Percentiles rank a stretch among this genome's conserved stretches.
These are phyloP conservation scores for Nannoperca australis DNA, from an alignment of 2,797 vertebrate species.

Conservation along the genomic window DNA sequence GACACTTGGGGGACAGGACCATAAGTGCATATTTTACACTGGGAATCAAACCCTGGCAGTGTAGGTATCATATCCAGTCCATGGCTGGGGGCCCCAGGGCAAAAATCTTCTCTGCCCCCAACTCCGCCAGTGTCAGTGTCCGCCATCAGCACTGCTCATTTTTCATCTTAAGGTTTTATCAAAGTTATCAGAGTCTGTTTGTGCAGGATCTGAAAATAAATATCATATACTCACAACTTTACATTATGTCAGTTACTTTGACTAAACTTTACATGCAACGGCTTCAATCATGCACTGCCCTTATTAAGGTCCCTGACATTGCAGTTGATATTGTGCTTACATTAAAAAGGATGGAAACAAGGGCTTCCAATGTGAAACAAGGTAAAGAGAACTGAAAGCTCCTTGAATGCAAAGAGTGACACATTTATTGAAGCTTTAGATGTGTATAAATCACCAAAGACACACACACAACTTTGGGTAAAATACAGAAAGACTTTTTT, in stretches of 20 bases:
- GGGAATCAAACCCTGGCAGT: neutral
- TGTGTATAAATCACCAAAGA: neutral
- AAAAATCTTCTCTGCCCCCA: neutral
- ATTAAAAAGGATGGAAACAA: neutral
- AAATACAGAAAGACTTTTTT: neutral
- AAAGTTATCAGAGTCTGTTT: neutral
- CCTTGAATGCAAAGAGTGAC: neutral
- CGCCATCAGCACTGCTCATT: neutral
- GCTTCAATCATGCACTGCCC: neutral
- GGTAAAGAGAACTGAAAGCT: neutral
- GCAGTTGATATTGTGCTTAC: neutral
- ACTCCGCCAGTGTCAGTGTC: neutral
- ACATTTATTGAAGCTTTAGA: neutral
- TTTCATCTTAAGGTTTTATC: neutral
- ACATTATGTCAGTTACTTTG: neutral
- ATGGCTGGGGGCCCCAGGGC: constrained; percentile 6
- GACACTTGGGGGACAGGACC: too few species aligned
- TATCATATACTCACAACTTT: neutral
- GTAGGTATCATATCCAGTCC: neutral
- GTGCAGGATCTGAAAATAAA: neutral
- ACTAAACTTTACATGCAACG: neutral
- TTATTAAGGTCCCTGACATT: neutral
- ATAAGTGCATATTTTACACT: neutral
- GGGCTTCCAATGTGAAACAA: neutral
- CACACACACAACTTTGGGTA: neutral